A percentile compares a stretch with the other conserved stretches of the same genome.
These are phyloP conservation scores for Apodemus agrarius DNA, from an alignment of 2,797 vertebrate genomes.

Conservation along the genomic window DNA sequence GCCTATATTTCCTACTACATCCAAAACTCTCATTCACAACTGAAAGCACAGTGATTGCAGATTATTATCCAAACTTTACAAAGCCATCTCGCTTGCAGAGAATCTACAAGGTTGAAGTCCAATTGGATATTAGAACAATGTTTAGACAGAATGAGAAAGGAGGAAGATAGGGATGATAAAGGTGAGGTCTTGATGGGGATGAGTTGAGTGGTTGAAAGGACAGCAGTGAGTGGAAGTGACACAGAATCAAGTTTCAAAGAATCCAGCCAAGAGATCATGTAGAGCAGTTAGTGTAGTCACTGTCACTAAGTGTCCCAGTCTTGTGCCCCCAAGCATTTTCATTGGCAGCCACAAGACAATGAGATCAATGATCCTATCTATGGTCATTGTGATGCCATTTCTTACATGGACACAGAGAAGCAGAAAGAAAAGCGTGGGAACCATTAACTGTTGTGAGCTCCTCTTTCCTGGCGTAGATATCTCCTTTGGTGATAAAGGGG, in stretches of 20 bases:
- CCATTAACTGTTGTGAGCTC: no score
- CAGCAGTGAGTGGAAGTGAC: no score
- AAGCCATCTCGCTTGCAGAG: background rate
- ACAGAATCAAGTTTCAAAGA: background rate
- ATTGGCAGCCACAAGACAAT: background rate
- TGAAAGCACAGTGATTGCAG: background rate
- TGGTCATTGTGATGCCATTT: background rate
- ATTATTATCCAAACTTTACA: no score
- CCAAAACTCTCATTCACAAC: no score
- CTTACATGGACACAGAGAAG: background rate
- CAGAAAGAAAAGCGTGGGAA: background rate
- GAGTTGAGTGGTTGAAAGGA: no score
- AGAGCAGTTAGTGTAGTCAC: background rate
- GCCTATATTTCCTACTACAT: no score
- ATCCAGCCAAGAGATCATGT: background rate
- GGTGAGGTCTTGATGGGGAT: no score
- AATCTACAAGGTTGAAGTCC: background rate
- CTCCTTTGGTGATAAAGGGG: background rate
- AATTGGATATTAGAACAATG: background rate
- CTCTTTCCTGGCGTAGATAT: no score
- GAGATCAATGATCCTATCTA: background rate
- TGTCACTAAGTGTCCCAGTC: background rate
- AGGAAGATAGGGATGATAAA: no score
- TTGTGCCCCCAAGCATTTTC: no score
- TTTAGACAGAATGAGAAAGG: background rate